Percentiles rank a stretch among this genome's conserved stretches.
phyloP scores from a whole-genome alignment of 2,888 invertebrate genomes.

The Drepana falcataria region DNA sequence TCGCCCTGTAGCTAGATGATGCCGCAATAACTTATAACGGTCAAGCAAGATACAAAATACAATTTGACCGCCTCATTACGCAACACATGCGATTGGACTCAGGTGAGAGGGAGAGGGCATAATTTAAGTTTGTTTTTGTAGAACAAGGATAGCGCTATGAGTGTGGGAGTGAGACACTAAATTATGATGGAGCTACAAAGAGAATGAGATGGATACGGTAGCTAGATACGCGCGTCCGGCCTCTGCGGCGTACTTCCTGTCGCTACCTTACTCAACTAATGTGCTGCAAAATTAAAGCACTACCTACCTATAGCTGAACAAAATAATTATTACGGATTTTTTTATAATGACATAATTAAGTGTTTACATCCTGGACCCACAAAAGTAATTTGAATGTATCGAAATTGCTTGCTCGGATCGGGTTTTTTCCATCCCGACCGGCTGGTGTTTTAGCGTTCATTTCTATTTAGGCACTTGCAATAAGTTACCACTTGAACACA shows the following conservation, averaged over 20 bases:
- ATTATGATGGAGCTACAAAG: slow-evolving; percentile 51
- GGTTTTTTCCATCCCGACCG: too few species aligned
- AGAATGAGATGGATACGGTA: slow-evolving; percentile 67
- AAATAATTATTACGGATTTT: too few species aligned
- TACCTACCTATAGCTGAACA: neutral
- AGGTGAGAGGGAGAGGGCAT: slow-evolving; percentile 39
- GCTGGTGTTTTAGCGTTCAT: too few species aligned
- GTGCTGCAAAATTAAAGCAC: slow-evolving; percentile 35
- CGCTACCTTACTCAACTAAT: slow-evolving; percentile 27
- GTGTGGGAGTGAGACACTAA: slow-evolving; percentile 45
- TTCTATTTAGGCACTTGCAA: too few species aligned
- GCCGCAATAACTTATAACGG: slow-evolving; percentile 62
- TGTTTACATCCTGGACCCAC: too few species aligned
- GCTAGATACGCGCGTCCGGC: slow-evolving; percentile 25
- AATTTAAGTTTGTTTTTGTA: slow-evolving; percentile 27
- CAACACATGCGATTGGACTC: slow-evolving; percentile 50
- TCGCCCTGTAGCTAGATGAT: slow-evolving; percentile 38
- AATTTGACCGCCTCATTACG: slow-evolving; percentile 68
- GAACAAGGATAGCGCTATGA: slow-evolving; percentile 38
- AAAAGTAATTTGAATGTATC: too few species aligned
- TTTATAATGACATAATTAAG: too few species aligned
- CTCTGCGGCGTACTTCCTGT: slow-evolving; percentile 6
- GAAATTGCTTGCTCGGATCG: too few species aligned
- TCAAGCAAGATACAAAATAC: slow-evolving; percentile 60
- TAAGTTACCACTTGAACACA: too few species aligned